Conservation (phyloP, 2,113 vertebrate genomes). For the Ochotona curzoniae region DNA sequence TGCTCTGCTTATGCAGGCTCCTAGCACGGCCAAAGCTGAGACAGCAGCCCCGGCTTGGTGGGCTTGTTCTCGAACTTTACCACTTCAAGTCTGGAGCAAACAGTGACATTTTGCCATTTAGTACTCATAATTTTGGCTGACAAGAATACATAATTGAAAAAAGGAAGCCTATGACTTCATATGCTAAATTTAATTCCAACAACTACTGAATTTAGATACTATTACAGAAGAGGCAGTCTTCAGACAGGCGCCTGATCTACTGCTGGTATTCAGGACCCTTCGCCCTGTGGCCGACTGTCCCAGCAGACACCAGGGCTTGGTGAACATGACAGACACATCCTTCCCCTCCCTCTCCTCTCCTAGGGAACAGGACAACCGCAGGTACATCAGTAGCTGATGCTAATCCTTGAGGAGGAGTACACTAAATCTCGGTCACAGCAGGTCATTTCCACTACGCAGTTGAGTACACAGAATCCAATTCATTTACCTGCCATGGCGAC, state of each 20-base stretch:
- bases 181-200: constrained; percentile 1
- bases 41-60: neutral
- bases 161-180: neutral
- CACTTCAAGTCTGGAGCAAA: constrained; percentile 1
- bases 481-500: neutral
- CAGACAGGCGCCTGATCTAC: neutral
- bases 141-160: neutral
- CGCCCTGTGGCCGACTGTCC: neutral
- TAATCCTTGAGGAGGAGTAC: neutral
- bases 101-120: constrained; percentile 3
- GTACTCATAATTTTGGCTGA: neutral
- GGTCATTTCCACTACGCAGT: neutral
- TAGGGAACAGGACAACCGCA: neutral
- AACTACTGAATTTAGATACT: neutral
- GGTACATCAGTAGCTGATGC: neutral
- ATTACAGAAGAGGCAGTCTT: neutral
- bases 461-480: neutral
- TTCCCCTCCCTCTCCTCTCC: neutral
- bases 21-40: constrained; percentile 3
- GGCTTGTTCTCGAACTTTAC: constrained; percentile 40
- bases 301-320: neutral
- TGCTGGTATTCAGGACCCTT: neutral
- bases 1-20: constrained; percentile 54
- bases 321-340: neutral
- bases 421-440: neutral